Evolutionary conservation across 2,888 invertebrate species (phyloP), one percentile per base, ranked within the genome.

Genomic region (Epiblema foenella): DNA sequence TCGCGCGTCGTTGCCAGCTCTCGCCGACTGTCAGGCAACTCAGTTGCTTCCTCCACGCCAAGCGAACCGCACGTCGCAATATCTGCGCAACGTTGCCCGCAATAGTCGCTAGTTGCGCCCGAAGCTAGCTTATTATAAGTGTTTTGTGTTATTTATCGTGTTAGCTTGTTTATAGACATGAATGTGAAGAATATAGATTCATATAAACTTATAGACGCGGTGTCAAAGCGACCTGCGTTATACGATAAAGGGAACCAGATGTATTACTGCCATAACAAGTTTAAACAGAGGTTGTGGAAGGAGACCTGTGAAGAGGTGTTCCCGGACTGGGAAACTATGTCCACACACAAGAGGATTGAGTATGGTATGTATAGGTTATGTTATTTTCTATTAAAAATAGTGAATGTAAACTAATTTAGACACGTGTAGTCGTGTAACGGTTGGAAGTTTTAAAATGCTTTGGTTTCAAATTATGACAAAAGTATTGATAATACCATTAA

Each of bases 291-390:
- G 60, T 70, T 87, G 68, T 89, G 89, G 88, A 77, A 77, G 10
- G 86, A 85, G 18, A 81, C 87, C 12, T 83, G 85, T 70, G 76
- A 76, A 60, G 87, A 87, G 56, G 81, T 88, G n/a, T 78, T 78
- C 54, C 69, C 76, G 2, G 78, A 78, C 64, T 88, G 85, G 85
- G 84, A 84, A 0, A 68, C 77, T 42, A 74, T 87, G 75, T 78
- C 77, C 29, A 77, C 83, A 20, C 81, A 85, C 52, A 79, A 84
- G 58, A 84, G 80, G 72, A 78, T 85, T n/a, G 85, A 85, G 77
- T 79, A 77, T 70, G 81, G 85, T 85, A 74, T 75, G 83, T 80
- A 68, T 20, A 20, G 2, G 5, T 1, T 18, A 12, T 18, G 20
- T 29, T 33, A 33, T 33, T n/a, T n/a, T n/a, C n/a, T n/a, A n/a